Evolutionary conservation across 2,888 invertebrate genomes (phyloP).

Genomic region (Conistra vaccinii): DNA sequence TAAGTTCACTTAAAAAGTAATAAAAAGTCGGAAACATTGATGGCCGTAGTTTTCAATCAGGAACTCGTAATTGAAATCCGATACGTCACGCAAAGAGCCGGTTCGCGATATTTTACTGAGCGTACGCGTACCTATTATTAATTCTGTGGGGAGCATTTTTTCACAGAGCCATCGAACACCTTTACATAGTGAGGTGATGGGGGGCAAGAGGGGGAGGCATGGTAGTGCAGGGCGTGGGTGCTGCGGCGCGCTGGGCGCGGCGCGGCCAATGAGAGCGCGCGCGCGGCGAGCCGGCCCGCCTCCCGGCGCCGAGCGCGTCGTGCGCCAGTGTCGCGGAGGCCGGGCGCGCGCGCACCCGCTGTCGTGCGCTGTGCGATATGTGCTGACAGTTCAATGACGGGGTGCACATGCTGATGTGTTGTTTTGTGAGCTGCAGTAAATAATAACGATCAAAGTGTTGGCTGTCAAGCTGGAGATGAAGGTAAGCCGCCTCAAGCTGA

Average conservation of each 20-base stretch:
- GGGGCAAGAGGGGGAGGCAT: slow-evolving; percentile 15
- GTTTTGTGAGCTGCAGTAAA: slow-evolving; percentile 74
- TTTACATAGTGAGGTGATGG: slow-evolving; percentile 68
- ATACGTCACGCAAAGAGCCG: slow-evolving; percentile 74
- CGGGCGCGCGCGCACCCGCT: slow-evolving; percentile 72
- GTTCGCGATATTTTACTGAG: slow-evolving; percentile 69
- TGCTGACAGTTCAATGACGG: slow-evolving; percentile 73
- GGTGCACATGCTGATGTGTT: slow-evolving; percentile 73
- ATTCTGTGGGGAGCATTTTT: slow-evolving; percentile 74
- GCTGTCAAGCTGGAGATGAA: slow-evolving; percentile 86
- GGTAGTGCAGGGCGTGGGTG: slow-evolving; percentile 42
- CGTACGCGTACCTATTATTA: slow-evolving; percentile 71
- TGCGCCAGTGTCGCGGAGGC: slow-evolving; percentile 68
- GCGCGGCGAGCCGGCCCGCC: slow-evolving; percentile 61
- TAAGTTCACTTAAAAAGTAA: slow-evolving; percentile 60
- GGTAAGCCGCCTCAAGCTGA: slow-evolving; percentile 72
- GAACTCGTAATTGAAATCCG: slow-evolving; percentile 72
- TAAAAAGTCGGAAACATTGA: slow-evolving; percentile 59
- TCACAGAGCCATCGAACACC: slow-evolving; percentile 63
- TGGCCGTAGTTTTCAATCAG: slow-evolving; percentile 69
- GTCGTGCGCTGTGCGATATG: slow-evolving; percentile 61
- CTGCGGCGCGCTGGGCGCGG: slow-evolving; percentile 62
- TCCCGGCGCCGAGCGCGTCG: slow-evolving; percentile 68
- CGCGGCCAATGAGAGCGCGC: slow-evolving; percentile 72
- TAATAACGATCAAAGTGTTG: slow-evolving; percentile 80